Evolutionary conservation across 2,113 vertebrate genomes (phyloP).

Genomic region (Clarias batrachus): DNA sequence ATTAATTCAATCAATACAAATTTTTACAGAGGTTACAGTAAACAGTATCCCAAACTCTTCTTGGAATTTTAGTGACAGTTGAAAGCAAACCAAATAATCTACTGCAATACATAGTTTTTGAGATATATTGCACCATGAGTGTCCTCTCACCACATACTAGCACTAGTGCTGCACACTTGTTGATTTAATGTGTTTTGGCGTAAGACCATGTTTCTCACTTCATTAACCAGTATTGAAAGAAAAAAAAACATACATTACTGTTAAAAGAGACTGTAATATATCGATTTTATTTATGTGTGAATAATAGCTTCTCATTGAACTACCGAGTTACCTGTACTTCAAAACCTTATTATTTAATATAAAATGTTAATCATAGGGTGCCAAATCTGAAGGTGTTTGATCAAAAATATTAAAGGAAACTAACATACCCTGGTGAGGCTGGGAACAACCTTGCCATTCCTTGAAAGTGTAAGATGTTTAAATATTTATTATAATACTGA

Average conservation of each 20-base stretch:
- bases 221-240: not conserved
- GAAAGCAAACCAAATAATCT: not conserved
- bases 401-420: not conserved
- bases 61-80: not conserved
- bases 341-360: not conserved
- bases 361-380: not conserved
- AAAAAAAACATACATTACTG: not conserved
- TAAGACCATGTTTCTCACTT: not conserved
- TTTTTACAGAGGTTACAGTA: too few species aligned
- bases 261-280: not conserved
- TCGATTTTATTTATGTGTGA: not conserved
- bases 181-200: not conserved
- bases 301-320: not conserved
- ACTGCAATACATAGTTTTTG: not conserved
- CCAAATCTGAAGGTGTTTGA: not conserved
- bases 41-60: not conserved
- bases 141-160: not conserved
- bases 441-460: not conserved
- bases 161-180: not conserved
- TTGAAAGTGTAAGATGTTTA: not conserved
- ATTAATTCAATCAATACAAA: too few species aligned
- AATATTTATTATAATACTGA: not conserved
- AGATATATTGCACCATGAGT: not conserved
- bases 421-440: not conserved
- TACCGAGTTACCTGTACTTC: not conserved